A percentile compares a stretch with the other conserved stretches of the same genome.
These are phyloP conservation scores for Pyrrhura leucotis DNA, from an alignment of 2,797 vertebrate genomes.

Conservation along the genomic window DNA sequence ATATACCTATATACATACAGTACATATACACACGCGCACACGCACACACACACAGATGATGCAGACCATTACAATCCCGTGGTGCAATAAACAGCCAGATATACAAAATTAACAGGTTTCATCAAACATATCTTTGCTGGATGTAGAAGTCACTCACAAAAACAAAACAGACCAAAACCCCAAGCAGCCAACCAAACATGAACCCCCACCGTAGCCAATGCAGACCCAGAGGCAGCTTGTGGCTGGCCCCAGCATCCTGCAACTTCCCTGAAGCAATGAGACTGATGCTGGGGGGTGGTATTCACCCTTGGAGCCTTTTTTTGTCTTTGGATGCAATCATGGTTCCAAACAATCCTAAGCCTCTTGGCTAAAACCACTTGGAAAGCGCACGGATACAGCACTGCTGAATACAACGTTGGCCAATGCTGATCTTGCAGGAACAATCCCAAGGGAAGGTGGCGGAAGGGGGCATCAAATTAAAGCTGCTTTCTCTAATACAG, in stretches of 20 bases:
- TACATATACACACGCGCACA: constrained; percentile 54
- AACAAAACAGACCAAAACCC: constrained; percentile 24
- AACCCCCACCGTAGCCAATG: neutral
- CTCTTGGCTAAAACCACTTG: neutral
- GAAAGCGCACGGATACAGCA: neutral
- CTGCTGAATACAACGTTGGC: neutral
- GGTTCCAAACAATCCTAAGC: neutral
- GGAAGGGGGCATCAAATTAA: neutral
- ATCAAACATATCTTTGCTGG: constrained; percentile 28
- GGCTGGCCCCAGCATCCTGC: neutral
- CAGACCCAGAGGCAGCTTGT: neutral
- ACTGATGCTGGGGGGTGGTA: neutral
- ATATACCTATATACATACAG: constrained; percentile 73
- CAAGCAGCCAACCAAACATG: neutral
- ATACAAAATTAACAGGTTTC: constrained; percentile 69
- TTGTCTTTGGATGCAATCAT: constrained; percentile 10
- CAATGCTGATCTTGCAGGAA: neutral
- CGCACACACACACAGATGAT: constrained; percentile 49
- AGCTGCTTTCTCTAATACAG: neutral
- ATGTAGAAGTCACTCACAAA: constrained; percentile 30
- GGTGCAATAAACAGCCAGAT: constrained; percentile 73
- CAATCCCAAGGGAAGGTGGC: constrained; percentile 3
- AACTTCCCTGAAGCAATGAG: neutral
- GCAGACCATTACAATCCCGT: constrained; percentile 69
- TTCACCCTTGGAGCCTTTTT: neutral